A percentile compares a stretch with the other conserved stretches of the same genome.
Evolutionary conservation across 2,888 invertebrate genomes (phyloP).

Genomic region (Nesidiocoris tenuis): DNA sequence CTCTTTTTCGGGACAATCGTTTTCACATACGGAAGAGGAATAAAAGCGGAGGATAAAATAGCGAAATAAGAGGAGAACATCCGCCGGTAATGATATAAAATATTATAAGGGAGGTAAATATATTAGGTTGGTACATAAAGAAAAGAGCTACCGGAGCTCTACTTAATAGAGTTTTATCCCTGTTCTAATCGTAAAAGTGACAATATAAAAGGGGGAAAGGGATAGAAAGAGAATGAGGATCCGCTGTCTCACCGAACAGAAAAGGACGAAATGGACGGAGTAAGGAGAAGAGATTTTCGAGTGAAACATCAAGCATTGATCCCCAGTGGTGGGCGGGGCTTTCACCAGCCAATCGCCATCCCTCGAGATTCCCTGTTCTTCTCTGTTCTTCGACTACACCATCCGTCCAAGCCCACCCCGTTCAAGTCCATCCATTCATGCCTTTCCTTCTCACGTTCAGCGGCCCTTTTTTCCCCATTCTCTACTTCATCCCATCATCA

Average conservation of each 20-base stretch:
- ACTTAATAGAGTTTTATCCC: constrained; percentile 48
- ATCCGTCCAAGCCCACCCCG: constrained; percentile 14
- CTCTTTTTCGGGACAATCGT: constrained; percentile 1
- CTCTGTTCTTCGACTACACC: constrained; percentile 5
- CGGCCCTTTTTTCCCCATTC: constrained; percentile 2
- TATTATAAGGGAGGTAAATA: constrained; percentile 10
- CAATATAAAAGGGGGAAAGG: constrained; percentile 33
- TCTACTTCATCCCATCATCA: not conserved
- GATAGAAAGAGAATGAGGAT: constrained; percentile 8
- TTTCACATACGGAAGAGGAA: constrained; percentile 8
- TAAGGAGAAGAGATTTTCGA: constrained; percentile 28
- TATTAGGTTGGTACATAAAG: not conserved
- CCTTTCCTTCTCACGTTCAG: constrained; percentile 23
- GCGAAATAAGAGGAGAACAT: not conserved
- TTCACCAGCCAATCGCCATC: constrained; percentile 8
- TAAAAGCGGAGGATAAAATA: not conserved
- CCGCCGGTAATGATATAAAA: no score
- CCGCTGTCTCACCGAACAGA: not conserved
- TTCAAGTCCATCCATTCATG: constrained; percentile 16
- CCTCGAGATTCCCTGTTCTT: not conserved
- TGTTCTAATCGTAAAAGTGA: constrained; percentile 47
- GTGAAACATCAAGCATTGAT: constrained; percentile 44
- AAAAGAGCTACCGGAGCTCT: constrained; percentile 12
- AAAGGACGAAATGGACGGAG: not conserved
- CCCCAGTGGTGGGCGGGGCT: constrained; percentile 28